Base-by-base conservation (phyloP, 2,113 vertebrate genomes). In the Varanus komodoensis region DNA sequence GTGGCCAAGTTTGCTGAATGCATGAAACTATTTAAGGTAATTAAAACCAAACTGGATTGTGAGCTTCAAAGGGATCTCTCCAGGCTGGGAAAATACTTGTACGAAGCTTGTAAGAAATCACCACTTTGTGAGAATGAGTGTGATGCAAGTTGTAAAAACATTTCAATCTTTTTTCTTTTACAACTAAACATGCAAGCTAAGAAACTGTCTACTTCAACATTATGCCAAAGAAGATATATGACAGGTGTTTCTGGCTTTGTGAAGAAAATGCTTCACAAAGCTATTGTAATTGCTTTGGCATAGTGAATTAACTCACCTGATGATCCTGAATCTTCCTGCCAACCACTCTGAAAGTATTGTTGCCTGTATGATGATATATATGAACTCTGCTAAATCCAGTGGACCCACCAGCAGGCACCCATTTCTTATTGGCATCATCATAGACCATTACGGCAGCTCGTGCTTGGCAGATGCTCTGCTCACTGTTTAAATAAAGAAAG, bases 401-500 rank as follows among this genome's bases (percentile, higher is more conserved):
- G 48, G 99, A 99, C 77, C 99, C 99, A 14, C 99, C 99, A 50
- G 99, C 99, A 23, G 99, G 99, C 92, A 99, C 98, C 99, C 99
- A 99, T 96, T 99, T 99, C 97, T 99, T 99, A 94, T 99, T 99
- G 98, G 98, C 98, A 94, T 99, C 99, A 48, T 99, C 99, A 0
- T 99, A 99, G 93, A 99, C 99, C 99, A 99, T 99, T 89, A 99
- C 99, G 86, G 99, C 99, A 92, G 99, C 99, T 96, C 99, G 98
- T 27, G 99, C 99, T 97, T 99, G 99, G 97, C 99, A 99, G 97
- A 99, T 99, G 95, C 99, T 99, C 97, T 99, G 99, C 96, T 99
- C 99, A 96, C 99, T 99, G 97, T 93, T 91, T 93, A 94, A 64
- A 95, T 0, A 86, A 93, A 79, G 80, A 92, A 61, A 95, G 54